Evolutionary conservation across 2,888 invertebrate species (phyloP), one percentile per base, ranked within the genome.

Genomic region (Pammene fasciana): DNA sequence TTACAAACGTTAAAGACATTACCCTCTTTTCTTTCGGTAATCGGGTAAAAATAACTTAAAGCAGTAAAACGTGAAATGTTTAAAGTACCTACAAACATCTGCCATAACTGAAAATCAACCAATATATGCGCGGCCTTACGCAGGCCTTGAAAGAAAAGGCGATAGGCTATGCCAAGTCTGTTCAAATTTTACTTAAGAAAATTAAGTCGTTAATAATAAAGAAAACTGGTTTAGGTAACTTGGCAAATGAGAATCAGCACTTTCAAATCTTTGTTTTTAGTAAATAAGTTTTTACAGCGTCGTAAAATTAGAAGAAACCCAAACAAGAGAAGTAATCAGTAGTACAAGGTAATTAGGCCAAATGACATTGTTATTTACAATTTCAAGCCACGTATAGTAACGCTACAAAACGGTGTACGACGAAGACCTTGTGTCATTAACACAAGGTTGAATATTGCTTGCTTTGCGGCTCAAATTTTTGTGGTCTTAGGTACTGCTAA

Each of bases 361-460:
- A 61, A 67, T 18, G 36, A 45, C 67, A 18, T 46, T 46, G 67
- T 36, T 50, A 52, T 62, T 67, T 61, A 54, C 52, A 67, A 61
- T 67, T 67, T 61, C 67, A 18, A 46, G n/a, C 16, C 54, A 61
- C 54, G 61, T 55, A 41, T 55, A 66, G 48, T n/a, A 36, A 57
- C 43, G n/a, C 48, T 26, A 41, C 10, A n/a, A 62, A 62, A 18
- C 41, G 5, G 50, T 7, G 18, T 13, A 14, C 3, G 9, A 4
- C 26, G n/a, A 41, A 10, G 50, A 52, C 18, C 18, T 41, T 62
- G 9, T 7, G 9, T 0, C 41, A 1, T 10, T 50, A 50, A 26
- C 18, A 62, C 16, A 62, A 52, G 11, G 62, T 26, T 52, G 10
- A 62, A 5, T 38, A 61, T 50, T 38, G 48, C 13, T 52, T 50